Evolutionary conservation across 2,797 vertebrate genomes (phyloP).

Genomic region (Tiaroga cobitis): DNA sequence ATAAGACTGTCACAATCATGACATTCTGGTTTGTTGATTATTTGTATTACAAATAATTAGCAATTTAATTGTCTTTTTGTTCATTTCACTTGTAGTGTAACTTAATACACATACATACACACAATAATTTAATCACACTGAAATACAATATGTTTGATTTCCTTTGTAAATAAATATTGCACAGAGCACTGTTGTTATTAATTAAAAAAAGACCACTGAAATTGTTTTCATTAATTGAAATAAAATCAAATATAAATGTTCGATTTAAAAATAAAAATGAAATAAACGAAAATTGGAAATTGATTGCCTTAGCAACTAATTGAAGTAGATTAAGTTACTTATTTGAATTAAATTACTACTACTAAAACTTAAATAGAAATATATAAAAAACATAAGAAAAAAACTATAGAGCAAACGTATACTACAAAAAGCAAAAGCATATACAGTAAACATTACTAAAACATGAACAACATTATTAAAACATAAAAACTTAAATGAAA

Average conservation of each 20-base stretch:
- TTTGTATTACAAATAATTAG: neutral
- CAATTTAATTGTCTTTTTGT: too few species aligned
- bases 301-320: neutral
- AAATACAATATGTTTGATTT: neutral
- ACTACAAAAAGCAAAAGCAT: too few species aligned
- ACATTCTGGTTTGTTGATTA: neutral
- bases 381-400: neutral
- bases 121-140: neutral
- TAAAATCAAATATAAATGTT: neutral
- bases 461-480: neutral
- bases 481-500: neutral
- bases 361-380: neutral
- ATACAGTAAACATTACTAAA: neutral
- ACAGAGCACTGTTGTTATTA: neutral
- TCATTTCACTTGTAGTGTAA: neutral
- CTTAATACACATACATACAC: neutral
- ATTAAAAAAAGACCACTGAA: neutral
- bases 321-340: neutral
- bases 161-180: neutral
- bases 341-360: neutral
- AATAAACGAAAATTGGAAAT: neutral
- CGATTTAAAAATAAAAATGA: neutral
- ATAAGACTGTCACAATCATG: neutral
- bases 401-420: neutral
- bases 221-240: neutral